Evolutionary conservation across 2,797 vertebrate species (phyloP).

Genomic region (Mus caroli): DNA sequence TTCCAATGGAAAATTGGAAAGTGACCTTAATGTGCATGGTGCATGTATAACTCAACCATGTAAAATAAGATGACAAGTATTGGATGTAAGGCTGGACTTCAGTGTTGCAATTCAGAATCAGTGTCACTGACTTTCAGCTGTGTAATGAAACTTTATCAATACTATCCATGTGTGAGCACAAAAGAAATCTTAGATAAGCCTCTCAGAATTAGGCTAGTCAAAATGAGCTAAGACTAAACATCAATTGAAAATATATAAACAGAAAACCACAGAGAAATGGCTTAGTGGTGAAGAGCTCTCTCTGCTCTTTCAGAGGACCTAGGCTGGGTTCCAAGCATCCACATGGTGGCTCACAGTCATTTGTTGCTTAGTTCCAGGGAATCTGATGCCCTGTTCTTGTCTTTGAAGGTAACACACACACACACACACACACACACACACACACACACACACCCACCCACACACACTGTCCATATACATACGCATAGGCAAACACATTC

Average conservation of each 20-base stretch:
- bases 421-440: too few relatives aligned
- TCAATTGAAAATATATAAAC: conserved; percentile 21
- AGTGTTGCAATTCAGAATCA: not conserved
- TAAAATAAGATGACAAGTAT: not conserved
- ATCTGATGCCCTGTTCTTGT: not conserved
- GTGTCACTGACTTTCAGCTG: not conserved
- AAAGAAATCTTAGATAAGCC: not conserved
- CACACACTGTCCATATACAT: not conserved
- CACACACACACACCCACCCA: not conserved
- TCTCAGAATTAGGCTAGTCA: not conserved
- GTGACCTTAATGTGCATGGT: not conserved
- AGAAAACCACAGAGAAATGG: not conserved
- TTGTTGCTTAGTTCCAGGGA: not conserved
- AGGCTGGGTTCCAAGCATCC: not conserved
- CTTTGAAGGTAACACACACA: not conserved
- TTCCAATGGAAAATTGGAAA: not conserved
- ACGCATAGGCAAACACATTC: not conserved
- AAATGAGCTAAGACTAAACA: conserved; percentile 7
- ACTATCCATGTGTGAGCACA: not conserved
- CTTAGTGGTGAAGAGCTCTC: not conserved
- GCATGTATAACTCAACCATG: not conserved
- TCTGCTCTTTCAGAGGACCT: not conserved
- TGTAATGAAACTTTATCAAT: not conserved
- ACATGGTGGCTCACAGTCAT: not conserved
- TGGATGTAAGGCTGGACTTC: not conserved